These are phyloP conservation scores for Onthophagus taurus DNA, from an alignment of 1,140 invertebrate species.

Conservation along the genomic window DNA sequence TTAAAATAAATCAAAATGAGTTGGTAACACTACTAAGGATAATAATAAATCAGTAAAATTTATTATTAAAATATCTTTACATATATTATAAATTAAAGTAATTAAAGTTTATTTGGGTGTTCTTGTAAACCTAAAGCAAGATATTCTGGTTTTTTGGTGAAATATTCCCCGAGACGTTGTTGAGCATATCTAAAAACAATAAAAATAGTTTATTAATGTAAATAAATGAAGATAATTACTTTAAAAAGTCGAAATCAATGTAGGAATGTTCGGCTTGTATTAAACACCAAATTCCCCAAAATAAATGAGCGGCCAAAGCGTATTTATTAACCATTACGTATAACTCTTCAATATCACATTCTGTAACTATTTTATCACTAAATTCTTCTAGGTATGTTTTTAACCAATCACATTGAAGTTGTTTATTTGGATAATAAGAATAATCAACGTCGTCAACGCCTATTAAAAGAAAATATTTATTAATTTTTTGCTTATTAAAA, in stretches of 20 bases:
- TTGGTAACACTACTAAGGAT: no score
- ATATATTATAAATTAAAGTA: no score
- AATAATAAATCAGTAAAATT: no score
- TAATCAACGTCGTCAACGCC: slow-evolving; percentile 68
- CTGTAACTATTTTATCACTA: slow-evolving; percentile 34
- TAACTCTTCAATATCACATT: slow-evolving; percentile 53
- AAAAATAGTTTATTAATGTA: slow-evolving; percentile 17
- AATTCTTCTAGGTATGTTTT: slow-evolving; percentile 61
- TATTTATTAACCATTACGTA: slow-evolving; percentile 75
- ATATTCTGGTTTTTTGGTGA: slow-evolving; percentile 40
- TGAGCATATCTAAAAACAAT: slow-evolving; percentile 52
- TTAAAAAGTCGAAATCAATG: slow-evolving; percentile 91
- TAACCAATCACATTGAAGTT: slow-evolving; percentile 78
- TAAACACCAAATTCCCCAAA: slow-evolving; percentile 90
- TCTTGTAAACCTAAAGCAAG: slow-evolving; percentile 18
- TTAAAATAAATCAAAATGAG: no score
- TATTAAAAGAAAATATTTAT: slow-evolving; percentile 31
- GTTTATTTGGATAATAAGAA: slow-evolving; percentile 65
- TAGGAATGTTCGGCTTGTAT: slow-evolving; percentile 83
- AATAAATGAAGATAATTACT: slow-evolving; percentile 48
- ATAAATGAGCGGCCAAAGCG: slow-evolving; percentile 70
- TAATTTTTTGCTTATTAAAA: background rate
- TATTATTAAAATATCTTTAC: no score
- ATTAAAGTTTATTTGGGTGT: no score
- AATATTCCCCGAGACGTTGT: slow-evolving; percentile 56